Evolutionary conservation across 2,797 vertebrate genomes (phyloP), one percentile per base, ranked within the genome.

Genomic region (Oreochromis grahami): DNA sequence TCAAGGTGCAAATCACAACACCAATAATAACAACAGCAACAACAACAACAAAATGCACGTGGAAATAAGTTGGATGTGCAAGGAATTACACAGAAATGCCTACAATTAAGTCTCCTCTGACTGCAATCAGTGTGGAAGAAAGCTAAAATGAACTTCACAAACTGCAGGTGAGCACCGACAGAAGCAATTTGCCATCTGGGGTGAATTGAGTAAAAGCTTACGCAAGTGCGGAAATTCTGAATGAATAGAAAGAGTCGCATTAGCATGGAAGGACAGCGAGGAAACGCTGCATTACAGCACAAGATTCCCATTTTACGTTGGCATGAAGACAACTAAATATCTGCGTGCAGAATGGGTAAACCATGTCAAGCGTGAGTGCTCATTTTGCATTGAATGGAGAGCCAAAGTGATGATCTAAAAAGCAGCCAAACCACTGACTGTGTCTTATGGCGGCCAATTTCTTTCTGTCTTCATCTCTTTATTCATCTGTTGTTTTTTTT

Each of bases 371-470:
- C 81, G 53, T 79, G 84, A 86, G 77, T 85, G 91, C 84, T 91
- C 86, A 89, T 91, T 92, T 91, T 84, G 84, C 88, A 78, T 87
- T 80, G 85, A 87, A 76, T 52, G 51, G 43, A 86, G 87, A 90
- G 93, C 93, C 93, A 92, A 89, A 85, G 85, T 80, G 55, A 80
- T 86, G 88, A 90, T 90, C 81, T 86, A 90, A 90, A 86, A 92
- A 88, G 83, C 85, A 90, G 86, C 89, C 81, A 85, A 92, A 87
- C 86, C 89, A 83, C 88, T 81, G 86, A 92, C 89, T 89, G 86
- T 2, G 36, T 51, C 84, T 83, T 84, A 89, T 45, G 81, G 91
- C 7, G 81, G 89, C 90, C 92, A 92, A 93, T 88, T 92, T 89
- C 86, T 92, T 85, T 88, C 87, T 43, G 86, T 92, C 86, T 89